Base-by-base conservation (phyloP, 2,888 invertebrate genomes). In the Tanypteryx hageni region DNA sequence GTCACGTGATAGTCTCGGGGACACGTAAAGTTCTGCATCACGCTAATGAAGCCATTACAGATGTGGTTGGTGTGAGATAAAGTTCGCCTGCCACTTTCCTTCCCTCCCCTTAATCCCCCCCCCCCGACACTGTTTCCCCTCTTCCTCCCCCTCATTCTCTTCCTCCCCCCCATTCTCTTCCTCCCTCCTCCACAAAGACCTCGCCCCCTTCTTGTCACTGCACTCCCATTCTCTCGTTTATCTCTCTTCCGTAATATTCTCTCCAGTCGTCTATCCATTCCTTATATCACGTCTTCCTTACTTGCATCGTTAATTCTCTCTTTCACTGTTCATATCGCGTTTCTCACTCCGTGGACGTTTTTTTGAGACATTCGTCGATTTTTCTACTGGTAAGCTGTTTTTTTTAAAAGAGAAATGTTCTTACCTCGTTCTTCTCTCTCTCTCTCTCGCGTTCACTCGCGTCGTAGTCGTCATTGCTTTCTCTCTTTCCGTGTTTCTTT, bases 1-100 rank as follows among this genome's bases (percentile, higher is more conserved):
- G 83, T 57, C 83, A 56, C 56, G 83, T 83, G 83, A 83, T 18
- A 83, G 44, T 83, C n/a, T 57, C 83, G 83, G 83, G 57, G 9
- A 83, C 83, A 83, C 83, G 83, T 83, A 83, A 82, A 56, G 56
- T 56, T n/a, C 56, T 83, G 83, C 83, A 83, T 83, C 83, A 83
- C 83, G 83, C 83, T 83, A 83, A 83, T 83, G 83, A 83, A 83
- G 83, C 83, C 83, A 83, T 83, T 83, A 83, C 83, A 83, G 83
- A 57, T 56, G 83, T 83, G 83, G 83, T 83, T 56, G 56, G 83
- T 31, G 83, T 57, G 83, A 83, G 83, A 83, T 83, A 83, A 64
- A n/a, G 13, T 44, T 56, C 31, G 83, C 83, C 83, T 83, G 83
- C 83, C 83, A 56, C 56, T 56, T 13, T 18, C 57, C 83, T 83